Conservation (phyloP, 1,140 invertebrate species). For the Drosophila sproati region DNA sequence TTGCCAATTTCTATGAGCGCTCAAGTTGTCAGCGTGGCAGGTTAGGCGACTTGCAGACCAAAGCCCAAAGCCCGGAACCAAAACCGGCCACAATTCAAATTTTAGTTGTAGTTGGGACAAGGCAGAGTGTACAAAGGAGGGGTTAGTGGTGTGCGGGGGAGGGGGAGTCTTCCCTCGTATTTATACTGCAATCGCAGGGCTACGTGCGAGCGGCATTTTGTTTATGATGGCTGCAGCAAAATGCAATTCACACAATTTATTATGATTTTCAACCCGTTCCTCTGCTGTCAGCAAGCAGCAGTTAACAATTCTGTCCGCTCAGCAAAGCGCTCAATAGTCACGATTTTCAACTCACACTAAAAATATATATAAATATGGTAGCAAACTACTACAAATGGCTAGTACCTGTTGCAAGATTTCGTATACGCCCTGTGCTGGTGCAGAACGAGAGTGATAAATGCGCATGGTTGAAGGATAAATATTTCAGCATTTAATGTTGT, state of each 20-base stretch:
- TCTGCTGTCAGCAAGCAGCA: not conserved
- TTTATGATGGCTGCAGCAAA: conserved; percentile 69
- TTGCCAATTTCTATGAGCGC: conserved; percentile 74
- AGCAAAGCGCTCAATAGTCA: not conserved
- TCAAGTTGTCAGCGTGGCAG: conserved; percentile 66
- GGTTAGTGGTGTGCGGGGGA: not conserved
- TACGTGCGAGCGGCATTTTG: conserved; percentile 64
- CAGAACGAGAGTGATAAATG: not conserved
- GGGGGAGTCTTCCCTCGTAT: conserved; percentile 9
- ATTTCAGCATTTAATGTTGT: no score
- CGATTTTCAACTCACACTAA: not conserved
- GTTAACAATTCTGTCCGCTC: conserved; percentile 13
- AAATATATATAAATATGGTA: no score
- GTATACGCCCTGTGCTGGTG: not conserved
- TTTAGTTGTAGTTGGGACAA: conserved; percentile 47
- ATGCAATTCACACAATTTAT: conserved; percentile 64
- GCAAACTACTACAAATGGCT: not conserved
- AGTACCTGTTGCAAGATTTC: not conserved
- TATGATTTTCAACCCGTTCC: conserved; percentile 60
- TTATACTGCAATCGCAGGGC: conserved; percentile 47
- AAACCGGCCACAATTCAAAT: conserved; percentile 75
- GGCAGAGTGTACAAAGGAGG: not conserved
- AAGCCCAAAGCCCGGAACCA: conserved; percentile 16
- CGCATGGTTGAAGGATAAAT: no score
- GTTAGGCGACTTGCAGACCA: not conserved